Conservation (phyloP, 2,113 vertebrate species). For the Sylvietta virens region DNA sequence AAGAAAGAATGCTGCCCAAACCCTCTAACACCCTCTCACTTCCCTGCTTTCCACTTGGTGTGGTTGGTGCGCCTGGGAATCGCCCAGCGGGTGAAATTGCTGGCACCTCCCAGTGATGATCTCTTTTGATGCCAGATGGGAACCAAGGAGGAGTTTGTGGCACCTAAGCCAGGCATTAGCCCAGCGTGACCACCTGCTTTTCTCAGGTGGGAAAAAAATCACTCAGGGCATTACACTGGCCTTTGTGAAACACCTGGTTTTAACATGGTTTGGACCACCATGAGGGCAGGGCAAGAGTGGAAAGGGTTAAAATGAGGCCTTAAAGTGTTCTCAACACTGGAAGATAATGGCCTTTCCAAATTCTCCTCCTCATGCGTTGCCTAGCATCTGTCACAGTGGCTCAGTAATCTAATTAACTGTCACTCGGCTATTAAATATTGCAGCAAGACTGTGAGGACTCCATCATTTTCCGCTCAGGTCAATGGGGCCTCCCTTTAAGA, state of each 20-base stretch:
- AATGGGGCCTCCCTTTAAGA: background rate
- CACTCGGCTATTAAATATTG: conserved; percentile 42
- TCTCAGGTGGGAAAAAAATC: background rate
- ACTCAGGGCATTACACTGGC: background rate
- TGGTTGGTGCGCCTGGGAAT: background rate
- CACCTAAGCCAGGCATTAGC: background rate
- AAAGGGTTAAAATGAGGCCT: conserved; percentile 27
- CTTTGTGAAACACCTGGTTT: background rate
- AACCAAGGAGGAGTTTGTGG: background rate
- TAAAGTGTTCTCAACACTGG: background rate
- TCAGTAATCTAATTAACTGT: conserved; percentile 57
- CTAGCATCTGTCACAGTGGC: conserved; percentile 39
- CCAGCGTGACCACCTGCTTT: background rate
- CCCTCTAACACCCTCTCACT: background rate
- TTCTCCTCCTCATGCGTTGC: background rate
- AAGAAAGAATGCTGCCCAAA: conserved; percentile 21
- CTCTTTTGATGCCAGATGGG: conserved; percentile 6
- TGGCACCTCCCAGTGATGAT: background rate
- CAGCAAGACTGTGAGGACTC: conserved; percentile 21
- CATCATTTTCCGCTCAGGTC: conserved; percentile 27
- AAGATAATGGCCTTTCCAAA: conserved; percentile 30
- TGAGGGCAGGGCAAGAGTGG: background rate
- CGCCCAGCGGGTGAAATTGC: background rate
- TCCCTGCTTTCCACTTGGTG: background rate
- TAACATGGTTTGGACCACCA: background rate